A percentile compares a stretch with the other conserved stretches of the same genome.
These are phyloP conservation scores for Polyommatus iphigenia DNA, from an alignment of 2,888 invertebrate genomes.

Conservation along the genomic window DNA sequence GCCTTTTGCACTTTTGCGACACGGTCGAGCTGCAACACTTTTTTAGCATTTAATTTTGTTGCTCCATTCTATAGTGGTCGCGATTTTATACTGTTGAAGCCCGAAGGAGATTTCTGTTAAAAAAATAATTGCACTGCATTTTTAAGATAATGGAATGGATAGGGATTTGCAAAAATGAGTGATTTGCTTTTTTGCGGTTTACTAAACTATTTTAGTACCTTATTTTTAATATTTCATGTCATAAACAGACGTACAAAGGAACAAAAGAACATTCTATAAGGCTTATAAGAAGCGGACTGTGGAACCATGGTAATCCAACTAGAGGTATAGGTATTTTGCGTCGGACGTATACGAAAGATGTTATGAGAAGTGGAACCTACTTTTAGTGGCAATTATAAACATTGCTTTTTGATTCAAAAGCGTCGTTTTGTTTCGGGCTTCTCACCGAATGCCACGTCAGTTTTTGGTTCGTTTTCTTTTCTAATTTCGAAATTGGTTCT, in stretches of 20 bases:
- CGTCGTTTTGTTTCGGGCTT: not conserved
- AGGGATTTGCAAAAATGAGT: too few relatives aligned
- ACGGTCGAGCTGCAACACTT: not conserved
- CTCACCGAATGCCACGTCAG: not conserved
- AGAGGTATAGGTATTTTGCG: too few relatives aligned
- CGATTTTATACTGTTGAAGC: not conserved
- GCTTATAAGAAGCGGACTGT: too few relatives aligned
- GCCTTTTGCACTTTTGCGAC: not conserved
- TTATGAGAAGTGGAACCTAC: not conserved
- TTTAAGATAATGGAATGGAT: not conserved
- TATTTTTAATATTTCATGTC: too few relatives aligned
- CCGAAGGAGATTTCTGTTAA: not conserved
- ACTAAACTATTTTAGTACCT: too few relatives aligned
- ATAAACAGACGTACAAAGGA: too few relatives aligned
- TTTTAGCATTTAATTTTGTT: conserved; percentile 10
- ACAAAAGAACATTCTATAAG: too few relatives aligned
- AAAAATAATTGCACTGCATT: not conserved
- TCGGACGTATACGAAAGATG: not conserved
- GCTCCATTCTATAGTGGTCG: not conserved
- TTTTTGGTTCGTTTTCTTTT: not conserved
- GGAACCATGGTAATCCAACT: too few relatives aligned
- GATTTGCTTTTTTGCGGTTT: too few relatives aligned
- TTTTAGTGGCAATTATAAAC: conserved; percentile 10
- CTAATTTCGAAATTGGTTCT: conserved; percentile 15
- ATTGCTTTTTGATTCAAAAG: conserved; percentile 15